Evolutionary conservation across 2,888 invertebrate genomes (phyloP), one percentile per base, ranked within the genome.

Genomic region (Folsomia manolachei): DNA sequence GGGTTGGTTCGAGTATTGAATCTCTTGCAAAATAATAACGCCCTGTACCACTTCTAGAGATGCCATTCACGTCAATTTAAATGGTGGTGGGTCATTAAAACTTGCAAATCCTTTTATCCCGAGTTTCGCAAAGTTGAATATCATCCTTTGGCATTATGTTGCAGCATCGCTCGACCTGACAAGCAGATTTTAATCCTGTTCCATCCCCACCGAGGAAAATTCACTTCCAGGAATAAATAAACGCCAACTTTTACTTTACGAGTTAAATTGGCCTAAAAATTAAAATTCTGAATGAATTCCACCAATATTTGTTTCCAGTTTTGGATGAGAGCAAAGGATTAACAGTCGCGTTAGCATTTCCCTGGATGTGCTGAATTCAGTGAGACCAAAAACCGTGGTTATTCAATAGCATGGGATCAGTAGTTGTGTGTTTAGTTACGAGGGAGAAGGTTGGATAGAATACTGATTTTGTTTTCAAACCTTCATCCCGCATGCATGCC

Each of bases 401-500:
- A 39, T 39, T 39, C 39, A 39, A n/a, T n/a, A n/a, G n/a, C n/a
- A n/a, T n/a, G n/a, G n/a, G n/a, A n/a, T n/a, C n/a, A n/a, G n/a
- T 51, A 19, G 56, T 56, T 56, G 56, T 56, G 9, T 51, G 56
- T 56, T 56, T 56, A 56, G 18, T 56, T 56, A 56, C 21, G 56
- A 56, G 56, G n/a, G 4, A n/a, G n/a, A n/a, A 7, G 18, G 56
- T 21, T 19, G 56, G 56, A 14, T 19, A 14, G 56, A 56, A 56
- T 56, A 56, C 56, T 56, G 56, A 56, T 56, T 56, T 56, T 7
- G 7, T 19, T n/a, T 56, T 56, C 21, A 4, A 7, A 14, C 18
- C 56, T 7, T 56, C 21, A 51, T n/a, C 39, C 4, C 14, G 39
- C 39, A 39, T 39, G 14, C 39, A 39, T 39, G 39, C 39, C 39